phyloP scores from a whole-genome alignment of 1,140 invertebrate species.

The Zaprionus nigranus region DNA sequence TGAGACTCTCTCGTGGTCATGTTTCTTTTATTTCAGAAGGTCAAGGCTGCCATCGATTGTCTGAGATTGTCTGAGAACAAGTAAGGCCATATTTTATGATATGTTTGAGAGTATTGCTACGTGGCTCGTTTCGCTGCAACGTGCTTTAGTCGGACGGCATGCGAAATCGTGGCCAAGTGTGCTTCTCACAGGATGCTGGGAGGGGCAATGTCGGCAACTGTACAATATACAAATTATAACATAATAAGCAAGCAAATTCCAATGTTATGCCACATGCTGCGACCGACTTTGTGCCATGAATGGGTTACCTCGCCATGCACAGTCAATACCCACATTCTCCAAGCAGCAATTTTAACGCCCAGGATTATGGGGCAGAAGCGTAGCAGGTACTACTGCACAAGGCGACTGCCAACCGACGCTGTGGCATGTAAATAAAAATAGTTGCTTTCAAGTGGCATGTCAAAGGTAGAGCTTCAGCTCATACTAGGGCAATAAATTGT shows the following conservation, averaged over 20 bases:
- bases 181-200: not conserved
- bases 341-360: slow-evolving; percentile 5
- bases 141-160: slow-evolving; percentile 9
- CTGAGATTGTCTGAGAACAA: slow-evolving; percentile 20
- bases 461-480: slow-evolving; percentile 15
- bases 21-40: slow-evolving; percentile 8
- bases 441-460: slow-evolving; percentile 24
- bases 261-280: slow-evolving; percentile 23
- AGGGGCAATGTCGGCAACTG: not conserved
- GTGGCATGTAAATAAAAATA: slow-evolving; percentile 43
- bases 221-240: slow-evolving; percentile 39
- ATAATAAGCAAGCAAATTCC: slow-evolving; percentile 39
- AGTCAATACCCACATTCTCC: slow-evolving; percentile 13
- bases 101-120: slow-evolving; percentile 26
- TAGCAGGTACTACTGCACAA: not conserved
- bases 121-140: slow-evolving; percentile 24
- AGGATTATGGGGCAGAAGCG: slow-evolving; percentile 19
- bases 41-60: slow-evolving; percentile 21
- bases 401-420: not conserved
- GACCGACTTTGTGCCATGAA: slow-evolving; percentile 1
- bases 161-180: slow-evolving; percentile 9
- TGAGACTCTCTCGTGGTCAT: not conserved
- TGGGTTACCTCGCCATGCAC: slow-evolving; percentile 2
- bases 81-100: slow-evolving; percentile 11
- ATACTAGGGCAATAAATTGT: slow-evolving; percentile 1